Evolutionary conservation across 2,797 vertebrate genomes (phyloP), one percentile per base, ranked within the genome.

Genomic region (Siniperca scherzeri): DNA sequence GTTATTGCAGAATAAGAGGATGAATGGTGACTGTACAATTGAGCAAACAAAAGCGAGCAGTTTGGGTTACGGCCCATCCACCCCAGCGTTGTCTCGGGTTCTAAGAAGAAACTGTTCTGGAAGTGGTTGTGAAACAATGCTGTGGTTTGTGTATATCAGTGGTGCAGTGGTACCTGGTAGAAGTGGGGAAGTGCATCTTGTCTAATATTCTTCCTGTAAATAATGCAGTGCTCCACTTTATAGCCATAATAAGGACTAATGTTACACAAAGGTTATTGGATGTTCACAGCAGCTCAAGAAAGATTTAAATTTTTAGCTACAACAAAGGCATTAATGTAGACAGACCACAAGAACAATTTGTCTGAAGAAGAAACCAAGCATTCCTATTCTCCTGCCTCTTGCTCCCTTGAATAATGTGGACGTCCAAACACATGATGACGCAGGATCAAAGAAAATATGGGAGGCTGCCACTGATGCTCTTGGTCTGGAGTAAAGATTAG

Each of bases 361-460:
- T 76, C 40, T 42, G 60, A 64, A 57, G 13, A 77, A 78, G 80
- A 88, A 81, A 72, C 64, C 52, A 40, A 71, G 57, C 70, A 38
- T 83, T 90, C 75, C 70, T 64, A 68, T 14, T 68, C 77, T 84
- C 65, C 55, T 57, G 53, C 72, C 62, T 84, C 74, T 50, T 67
- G 44, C 77, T 89, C 74, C 40, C 68, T 76, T 38, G 50, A 71
- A 76, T 70, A 73, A 85, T 61, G 86, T 84, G 75, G 81, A 87
- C 64, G 55, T 83, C 84, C 85, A 91, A 93, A 92, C 88, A 90
- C 83, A 91, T 86, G 86, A 89, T 86, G 80, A 71, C 19, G 25
- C 42, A 70, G 67, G 80, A 94, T 94, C 89, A 94, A 91, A 93
- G 90, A 46, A 65, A 80, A 80, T 85, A 81, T 67, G 81, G 79